These are phyloP conservation scores for Drosophila nebulosa DNA, from an alignment of 1,140 invertebrate species.

Conservation along the genomic window DNA sequence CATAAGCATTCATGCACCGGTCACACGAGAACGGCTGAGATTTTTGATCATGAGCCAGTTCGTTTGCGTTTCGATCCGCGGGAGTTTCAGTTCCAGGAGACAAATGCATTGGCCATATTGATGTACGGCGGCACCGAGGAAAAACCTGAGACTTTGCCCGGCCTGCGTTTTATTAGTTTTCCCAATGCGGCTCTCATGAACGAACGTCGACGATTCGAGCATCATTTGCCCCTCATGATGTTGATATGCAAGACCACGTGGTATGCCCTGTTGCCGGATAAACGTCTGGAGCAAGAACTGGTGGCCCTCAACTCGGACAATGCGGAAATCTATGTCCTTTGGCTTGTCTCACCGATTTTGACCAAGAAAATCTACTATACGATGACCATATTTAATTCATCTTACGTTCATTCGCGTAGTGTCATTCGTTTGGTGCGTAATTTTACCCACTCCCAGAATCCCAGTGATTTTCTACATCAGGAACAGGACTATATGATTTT, in stretches of 20 bases:
- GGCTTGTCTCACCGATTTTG: slow-evolving; percentile 29
- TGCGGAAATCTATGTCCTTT: slow-evolving; percentile 34
- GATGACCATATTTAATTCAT: slow-evolving; percentile 34
- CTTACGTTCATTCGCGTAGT: slow-evolving; percentile 26
- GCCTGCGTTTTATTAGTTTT: background rate
- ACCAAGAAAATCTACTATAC: slow-evolving; percentile 26
- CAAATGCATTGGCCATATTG: slow-evolving; percentile 21
- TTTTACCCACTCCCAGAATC: slow-evolving; percentile 19
- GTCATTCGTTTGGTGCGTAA: slow-evolving; percentile 29
- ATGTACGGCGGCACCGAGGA: slow-evolving; percentile 30
- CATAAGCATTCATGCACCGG: slow-evolving; percentile 3
- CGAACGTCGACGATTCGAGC: background rate
- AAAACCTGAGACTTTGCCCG: slow-evolving; percentile 5
- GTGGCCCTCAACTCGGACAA: background rate
- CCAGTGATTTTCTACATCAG: slow-evolving; percentile 23
- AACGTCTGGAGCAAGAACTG: slow-evolving; percentile 16
- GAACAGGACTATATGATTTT: slow-evolving; percentile 34
- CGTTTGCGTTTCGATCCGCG: slow-evolving; percentile 19
- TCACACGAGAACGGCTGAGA: background rate
- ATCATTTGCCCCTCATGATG: slow-evolving; percentile 36
- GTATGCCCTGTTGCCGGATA: slow-evolving; percentile 33
- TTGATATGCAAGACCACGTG: slow-evolving; percentile 36
- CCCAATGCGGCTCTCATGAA: slow-evolving; percentile 17
- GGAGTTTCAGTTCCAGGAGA: background rate
- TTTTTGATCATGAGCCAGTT: slow-evolving; percentile 12